Conservation (phyloP, 2,113 vertebrate genomes). For the Lycaon pictus region DNA sequence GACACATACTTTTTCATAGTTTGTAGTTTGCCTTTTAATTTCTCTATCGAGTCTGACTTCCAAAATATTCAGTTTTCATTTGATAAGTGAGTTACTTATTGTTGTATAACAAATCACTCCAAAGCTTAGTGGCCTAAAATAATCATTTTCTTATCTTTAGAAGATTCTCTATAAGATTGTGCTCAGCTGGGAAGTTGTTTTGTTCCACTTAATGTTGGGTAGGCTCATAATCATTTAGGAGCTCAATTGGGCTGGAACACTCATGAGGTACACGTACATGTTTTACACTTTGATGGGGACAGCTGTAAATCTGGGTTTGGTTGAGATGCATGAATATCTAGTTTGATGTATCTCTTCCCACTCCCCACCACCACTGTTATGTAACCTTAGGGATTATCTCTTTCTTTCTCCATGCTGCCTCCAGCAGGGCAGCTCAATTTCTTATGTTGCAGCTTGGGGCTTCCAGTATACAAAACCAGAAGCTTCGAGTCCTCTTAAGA, state of each 20-base stretch:
- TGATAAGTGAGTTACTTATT: background rate
- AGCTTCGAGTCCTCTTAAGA: background rate
- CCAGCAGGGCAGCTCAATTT: background rate
- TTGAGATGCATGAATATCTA: background rate
- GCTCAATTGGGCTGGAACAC: background rate
- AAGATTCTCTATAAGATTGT: background rate
- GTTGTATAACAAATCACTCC: background rate
- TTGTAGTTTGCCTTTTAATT: constrained; percentile 37
- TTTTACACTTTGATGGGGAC: background rate
- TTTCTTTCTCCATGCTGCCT: background rate
- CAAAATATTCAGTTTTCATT: background rate
- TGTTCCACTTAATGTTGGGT: background rate
- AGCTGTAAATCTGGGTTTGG: background rate
- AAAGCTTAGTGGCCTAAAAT: background rate
- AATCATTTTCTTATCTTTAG: background rate
- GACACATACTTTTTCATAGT: background rate
- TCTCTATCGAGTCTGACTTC: background rate
- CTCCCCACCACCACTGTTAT: background rate
- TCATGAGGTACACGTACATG: background rate
- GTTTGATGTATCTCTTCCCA: background rate
- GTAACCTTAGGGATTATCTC: background rate
- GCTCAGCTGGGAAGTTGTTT: background rate
- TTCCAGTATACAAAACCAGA: background rate
- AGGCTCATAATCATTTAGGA: background rate
- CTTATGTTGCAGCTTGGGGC: background rate